A percentile compares a stretch with the other conserved stretches of the same genome.
Evolutionary conservation across 2,113 vertebrate species (phyloP).

Genomic region (Megatriorchis doriae): DNA sequence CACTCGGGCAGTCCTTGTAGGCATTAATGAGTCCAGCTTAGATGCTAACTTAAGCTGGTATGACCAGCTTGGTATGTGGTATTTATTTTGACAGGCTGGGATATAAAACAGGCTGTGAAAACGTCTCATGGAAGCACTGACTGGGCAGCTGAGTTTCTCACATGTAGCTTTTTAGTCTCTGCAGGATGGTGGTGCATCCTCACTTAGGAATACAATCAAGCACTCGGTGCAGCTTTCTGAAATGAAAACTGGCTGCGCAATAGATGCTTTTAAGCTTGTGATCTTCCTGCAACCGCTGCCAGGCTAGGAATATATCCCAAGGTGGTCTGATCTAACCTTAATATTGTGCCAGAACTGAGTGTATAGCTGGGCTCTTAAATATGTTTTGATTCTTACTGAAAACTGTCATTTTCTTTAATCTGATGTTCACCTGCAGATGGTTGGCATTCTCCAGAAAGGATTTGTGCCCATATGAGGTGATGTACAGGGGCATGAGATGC

Average conservation of each 20-base stretch:
- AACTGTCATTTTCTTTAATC: not conserved
- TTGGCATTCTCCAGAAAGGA: not conserved
- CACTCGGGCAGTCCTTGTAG: not conserved
- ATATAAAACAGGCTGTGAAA: not conserved
- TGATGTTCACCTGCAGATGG: not conserved
- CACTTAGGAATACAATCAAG: fast-evolving
- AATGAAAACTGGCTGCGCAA: not conserved
- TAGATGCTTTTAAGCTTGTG: not conserved
- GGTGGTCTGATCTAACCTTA: not conserved
- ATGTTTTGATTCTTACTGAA: not conserved
- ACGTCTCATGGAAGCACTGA: not conserved
- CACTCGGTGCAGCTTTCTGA: not conserved
- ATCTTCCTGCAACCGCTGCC: not conserved
- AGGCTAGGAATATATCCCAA: not conserved
- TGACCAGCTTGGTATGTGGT: not conserved
- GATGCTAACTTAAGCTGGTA: not conserved
- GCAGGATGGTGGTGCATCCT: not conserved
- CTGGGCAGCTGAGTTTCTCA: not conserved
- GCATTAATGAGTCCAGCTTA: not conserved
- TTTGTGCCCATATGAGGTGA: not conserved
- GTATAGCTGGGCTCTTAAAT: not conserved
- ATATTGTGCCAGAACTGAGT: not conserved
- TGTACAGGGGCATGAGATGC: fast-evolving
- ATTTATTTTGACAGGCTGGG: constrained; percentile 10
- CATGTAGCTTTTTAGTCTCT: not conserved